Evolutionary conservation across 2,888 invertebrate genomes (phyloP), one percentile per base, ranked within the genome.

Genomic region (Dasypogon diadema): DNA sequence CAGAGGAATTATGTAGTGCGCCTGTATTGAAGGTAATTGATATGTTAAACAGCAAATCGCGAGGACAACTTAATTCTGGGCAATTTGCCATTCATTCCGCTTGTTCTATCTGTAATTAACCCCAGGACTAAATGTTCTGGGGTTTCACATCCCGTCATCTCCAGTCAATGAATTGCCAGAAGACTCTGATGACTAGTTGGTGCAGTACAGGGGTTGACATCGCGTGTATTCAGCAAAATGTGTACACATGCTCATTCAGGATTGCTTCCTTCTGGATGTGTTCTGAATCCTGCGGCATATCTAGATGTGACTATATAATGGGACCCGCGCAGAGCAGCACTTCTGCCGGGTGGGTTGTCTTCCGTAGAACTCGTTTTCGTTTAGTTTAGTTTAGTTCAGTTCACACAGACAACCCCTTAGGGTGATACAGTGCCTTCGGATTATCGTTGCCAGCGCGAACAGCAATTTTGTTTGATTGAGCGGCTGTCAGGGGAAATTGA

Each of bases 21-120:
- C 48, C 8, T 26, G 30, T 48, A 30, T 46, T 30, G 22, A 10
- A 55, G 63, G 65, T 65, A 75, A 75, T 75, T 75, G 75, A 75
- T 75, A 75, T 75, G 75, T 75, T 75, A 65, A 74, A 74, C 74
- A 74, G 54, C 63, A 63, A n/a, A 63, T 51, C 30, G 21, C 21
- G 51, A 55, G 75, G 55, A 75, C 30, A 75, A 75, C 34, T 65
- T 65, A 54, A 63, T 75, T 54, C 63, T 55, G 65, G 65, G 75
- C 55, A 75, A 75, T 75, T 75, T 63, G 42, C 30, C 51, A 42
- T 74, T 73, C 70, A 70, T 54, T 54, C 54, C 70, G 70, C 54
- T 70, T 70, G 34, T 70, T 70, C 51, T 70, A 70, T 70, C 70
- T 70, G 54, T 70, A 70, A 70, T 70, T 70, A 70, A 70, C 70